Evolutionary conservation across 1,140 invertebrate genomes (phyloP).

Genomic region (Linepithema humile): DNA sequence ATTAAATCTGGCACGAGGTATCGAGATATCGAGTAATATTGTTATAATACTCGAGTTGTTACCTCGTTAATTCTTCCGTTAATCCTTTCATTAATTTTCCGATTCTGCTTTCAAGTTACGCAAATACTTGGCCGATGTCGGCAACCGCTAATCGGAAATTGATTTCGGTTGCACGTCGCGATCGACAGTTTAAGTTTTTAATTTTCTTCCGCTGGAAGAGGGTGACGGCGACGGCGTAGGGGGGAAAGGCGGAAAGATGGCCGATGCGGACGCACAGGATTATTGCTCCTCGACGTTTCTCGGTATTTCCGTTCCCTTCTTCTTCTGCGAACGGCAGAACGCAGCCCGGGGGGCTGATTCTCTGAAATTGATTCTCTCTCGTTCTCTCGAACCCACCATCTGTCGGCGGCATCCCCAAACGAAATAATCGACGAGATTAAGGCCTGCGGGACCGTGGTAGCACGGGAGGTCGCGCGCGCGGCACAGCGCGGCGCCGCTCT

Average conservation of each 20-base stretch:
- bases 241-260: background rate
- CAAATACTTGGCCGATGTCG: background rate
- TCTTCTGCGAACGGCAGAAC: slow-evolving; percentile 38
- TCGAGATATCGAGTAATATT: background rate
- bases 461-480: slow-evolving; percentile 45
- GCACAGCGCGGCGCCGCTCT: background rate
- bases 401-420: slow-evolving; percentile 73
- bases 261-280: slow-evolving; percentile 31
- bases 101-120: background rate
- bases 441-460: slow-evolving; percentile 54
- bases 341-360: slow-evolving; percentile 66
- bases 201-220: slow-evolving; percentile 11
- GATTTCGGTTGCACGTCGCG: slow-evolving; percentile 23
- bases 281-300: slow-evolving; percentile 62
- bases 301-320: slow-evolving; percentile 54
- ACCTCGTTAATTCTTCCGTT: too few species aligned
- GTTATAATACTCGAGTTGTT: background rate
- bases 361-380: slow-evolving; percentile 70
- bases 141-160: slow-evolving; percentile 5
- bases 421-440: slow-evolving; percentile 73
- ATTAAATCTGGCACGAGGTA: background rate
- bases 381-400: slow-evolving; percentile 66
- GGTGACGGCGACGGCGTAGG: too few species aligned
- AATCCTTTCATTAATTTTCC: background rate
- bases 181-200: slow-evolving; percentile 51